Percentiles rank a stretch among this genome's conserved stretches.
Conservation (phyloP, 2,797 vertebrate genomes). For the Dendrocincla fuliginosa region DNA sequence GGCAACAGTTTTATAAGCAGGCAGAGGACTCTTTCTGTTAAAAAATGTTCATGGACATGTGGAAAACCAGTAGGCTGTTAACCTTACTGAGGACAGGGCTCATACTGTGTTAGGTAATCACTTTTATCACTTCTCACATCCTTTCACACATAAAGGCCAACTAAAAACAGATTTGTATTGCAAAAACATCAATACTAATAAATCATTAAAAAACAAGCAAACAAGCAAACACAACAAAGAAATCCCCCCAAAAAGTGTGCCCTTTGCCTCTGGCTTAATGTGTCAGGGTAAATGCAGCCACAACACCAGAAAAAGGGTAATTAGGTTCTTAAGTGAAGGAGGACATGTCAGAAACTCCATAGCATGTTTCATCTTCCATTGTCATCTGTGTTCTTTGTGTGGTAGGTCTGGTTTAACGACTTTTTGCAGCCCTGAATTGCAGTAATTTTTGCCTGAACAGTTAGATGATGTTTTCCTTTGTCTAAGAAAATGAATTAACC, state of each 20-base stretch:
- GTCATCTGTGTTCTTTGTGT: not conserved
- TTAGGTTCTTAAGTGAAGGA: not conserved
- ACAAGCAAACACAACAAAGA: not conserved
- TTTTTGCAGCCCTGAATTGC: not conserved
- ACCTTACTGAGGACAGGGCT: not conserved
- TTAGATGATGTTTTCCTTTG: not conserved
- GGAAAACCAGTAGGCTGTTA: not conserved
- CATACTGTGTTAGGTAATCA: not conserved
- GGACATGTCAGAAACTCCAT: not conserved
- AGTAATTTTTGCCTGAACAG: not conserved
- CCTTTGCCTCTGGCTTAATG: not conserved
- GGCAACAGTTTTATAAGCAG: not conserved
- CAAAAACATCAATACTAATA: not conserved
- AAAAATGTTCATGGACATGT: not conserved
- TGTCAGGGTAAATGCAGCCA: not conserved
- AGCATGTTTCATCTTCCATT: not conserved
- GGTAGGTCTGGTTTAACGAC: not conserved
- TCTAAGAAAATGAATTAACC: not conserved
- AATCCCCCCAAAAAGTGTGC: not conserved
- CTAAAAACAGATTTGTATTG: not conserved
- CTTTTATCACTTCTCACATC: not conserved
- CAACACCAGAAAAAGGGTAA: not conserved
- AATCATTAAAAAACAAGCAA: not conserved
- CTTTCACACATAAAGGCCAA: not conserved
- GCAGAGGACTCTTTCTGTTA: not conserved